A percentile compares a stretch with the other conserved stretches of the same genome.
Evolutionary conservation across 2,113 vertebrate genomes (phyloP).

Genomic region (Hippopotamus amphibius): DNA sequence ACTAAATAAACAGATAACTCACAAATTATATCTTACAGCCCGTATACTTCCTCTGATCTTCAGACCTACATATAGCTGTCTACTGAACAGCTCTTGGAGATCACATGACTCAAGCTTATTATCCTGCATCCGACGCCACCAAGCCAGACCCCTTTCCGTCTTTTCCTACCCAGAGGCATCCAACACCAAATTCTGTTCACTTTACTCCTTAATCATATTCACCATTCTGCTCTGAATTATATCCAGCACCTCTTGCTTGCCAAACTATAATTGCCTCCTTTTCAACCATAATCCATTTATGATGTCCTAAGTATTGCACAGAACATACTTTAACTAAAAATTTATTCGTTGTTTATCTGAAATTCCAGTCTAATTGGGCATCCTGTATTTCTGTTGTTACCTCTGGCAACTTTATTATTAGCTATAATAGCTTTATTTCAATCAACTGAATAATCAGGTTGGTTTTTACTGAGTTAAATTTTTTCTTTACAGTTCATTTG

Average conservation of each 20-base stretch:
- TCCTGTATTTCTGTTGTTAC: conserved; percentile 7
- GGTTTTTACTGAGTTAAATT: neutral
- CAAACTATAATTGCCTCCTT: neutral
- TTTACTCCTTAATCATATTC: neutral
- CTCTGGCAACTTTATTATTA: neutral
- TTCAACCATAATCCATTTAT: neutral
- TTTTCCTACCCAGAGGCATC: neutral
- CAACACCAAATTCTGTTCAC: neutral
- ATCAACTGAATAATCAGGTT: neutral
- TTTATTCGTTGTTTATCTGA: neutral
- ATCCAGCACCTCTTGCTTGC: neutral
- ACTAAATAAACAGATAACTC: neutral
- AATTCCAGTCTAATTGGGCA: neutral
- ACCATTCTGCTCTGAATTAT: neutral
- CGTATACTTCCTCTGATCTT: neutral
- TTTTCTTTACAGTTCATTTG: neutral
- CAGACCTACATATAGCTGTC: neutral
- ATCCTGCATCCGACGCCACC: neutral
- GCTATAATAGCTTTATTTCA: conserved; percentile 49
- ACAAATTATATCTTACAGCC: neutral
- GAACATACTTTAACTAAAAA: conserved; percentile 5
- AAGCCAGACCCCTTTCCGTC: neutral
- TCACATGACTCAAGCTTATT: neutral
- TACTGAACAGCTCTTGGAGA: neutral
- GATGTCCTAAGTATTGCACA: neutral